Conservation (phyloP, 2,888 invertebrate genomes). For the Acanthosepion lycidas region DNA sequence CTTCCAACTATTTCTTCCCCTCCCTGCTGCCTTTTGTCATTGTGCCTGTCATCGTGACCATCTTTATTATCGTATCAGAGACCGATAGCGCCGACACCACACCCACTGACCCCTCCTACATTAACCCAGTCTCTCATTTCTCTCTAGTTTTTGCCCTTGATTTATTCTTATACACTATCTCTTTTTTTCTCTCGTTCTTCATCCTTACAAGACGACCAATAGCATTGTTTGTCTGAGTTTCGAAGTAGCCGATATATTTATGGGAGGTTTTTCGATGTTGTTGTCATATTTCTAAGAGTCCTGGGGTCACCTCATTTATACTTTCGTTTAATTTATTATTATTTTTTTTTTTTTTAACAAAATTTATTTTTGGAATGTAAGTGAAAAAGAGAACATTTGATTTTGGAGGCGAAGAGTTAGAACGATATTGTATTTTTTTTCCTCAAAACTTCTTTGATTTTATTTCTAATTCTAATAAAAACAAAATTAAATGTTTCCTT, state of each 20-base stretch:
- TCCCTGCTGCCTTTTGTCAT: not conserved
- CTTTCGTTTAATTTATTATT: not conserved
- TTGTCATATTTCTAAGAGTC: not conserved
- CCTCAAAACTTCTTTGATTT: not conserved
- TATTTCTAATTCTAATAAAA: not conserved
- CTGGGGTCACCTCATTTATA: not conserved
- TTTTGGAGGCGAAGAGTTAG: not conserved
- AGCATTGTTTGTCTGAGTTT: constrained; percentile 8
- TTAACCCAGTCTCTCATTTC: not conserved
- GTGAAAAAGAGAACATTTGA: not conserved
- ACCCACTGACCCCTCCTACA: not conserved
- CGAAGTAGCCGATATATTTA: not conserved
- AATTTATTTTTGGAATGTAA: too few relatives aligned
- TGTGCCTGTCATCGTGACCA: not conserved
- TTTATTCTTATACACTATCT: not conserved
- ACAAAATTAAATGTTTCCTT: not conserved
- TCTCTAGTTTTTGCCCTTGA: not conserved
- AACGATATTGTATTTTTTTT: not conserved
- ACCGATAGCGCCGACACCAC: not conserved
- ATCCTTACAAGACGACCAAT: not conserved
- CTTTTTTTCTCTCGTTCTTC: not conserved
- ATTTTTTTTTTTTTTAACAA: too few relatives aligned
- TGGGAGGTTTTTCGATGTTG: not conserved
- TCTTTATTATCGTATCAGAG: constrained; percentile 33
- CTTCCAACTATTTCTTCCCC: not conserved